Evolutionary conservation across 2,113 vertebrate genomes (phyloP).

Genomic region (Gallinago jamesoni): DNA sequence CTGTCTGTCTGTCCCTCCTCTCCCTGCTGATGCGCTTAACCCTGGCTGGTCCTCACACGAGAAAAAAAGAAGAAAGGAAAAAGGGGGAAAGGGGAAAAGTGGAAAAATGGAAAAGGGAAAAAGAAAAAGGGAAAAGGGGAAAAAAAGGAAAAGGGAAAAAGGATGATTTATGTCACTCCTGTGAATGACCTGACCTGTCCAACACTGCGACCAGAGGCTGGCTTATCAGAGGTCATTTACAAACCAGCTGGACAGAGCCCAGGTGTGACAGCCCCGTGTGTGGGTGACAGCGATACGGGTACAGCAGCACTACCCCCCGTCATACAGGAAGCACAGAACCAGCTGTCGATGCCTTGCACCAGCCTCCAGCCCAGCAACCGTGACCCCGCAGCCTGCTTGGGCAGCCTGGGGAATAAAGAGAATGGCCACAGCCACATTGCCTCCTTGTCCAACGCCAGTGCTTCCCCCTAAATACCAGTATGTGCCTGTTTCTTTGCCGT

Average conservation of each 20-base stretch:
- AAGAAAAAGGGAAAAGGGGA: too few relatives aligned
- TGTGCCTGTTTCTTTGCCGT: background rate
- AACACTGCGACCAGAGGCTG: background rate
- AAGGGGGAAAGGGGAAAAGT: too few relatives aligned
- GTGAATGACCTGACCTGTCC: background rate
- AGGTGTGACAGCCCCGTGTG: background rate
- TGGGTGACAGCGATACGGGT: background rate
- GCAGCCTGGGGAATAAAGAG: background rate
- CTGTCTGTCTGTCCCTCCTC: background rate
- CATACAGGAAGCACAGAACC: background rate
- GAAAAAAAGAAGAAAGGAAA: background rate
- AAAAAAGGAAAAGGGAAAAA: background rate
- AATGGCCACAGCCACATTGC: background rate
- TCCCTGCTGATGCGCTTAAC: background rate
- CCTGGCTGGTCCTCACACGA: background rate
- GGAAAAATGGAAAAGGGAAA: too few relatives aligned
- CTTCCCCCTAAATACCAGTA: background rate
- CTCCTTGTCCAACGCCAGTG: background rate
- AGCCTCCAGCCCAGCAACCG: background rate
- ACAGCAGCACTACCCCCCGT: background rate
- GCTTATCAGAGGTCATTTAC: background rate
- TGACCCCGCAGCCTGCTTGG: background rate
- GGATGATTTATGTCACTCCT: background rate
- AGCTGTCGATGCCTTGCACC: background rate
- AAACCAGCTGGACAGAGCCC: background rate